Conservation (phyloP, 2,797 vertebrate species). For the Ceryle rudis region DNA sequence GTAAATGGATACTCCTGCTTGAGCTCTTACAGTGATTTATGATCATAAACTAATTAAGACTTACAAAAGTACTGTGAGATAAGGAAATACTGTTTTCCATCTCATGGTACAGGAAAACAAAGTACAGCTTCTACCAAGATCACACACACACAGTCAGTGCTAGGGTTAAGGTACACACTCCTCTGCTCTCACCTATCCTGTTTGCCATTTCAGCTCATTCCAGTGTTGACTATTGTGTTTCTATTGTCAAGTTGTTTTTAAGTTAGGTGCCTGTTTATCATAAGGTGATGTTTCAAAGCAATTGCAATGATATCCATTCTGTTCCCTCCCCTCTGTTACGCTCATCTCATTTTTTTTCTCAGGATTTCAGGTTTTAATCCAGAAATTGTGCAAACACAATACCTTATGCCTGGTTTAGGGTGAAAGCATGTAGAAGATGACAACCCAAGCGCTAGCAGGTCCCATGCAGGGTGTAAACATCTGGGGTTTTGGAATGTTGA, state of each 20-base stretch:
- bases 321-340: background rate
- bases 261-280: background rate
- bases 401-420: background rate
- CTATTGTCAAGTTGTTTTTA: background rate
- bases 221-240: background rate
- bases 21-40: background rate
- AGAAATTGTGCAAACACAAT: background rate
- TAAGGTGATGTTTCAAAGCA: background rate
- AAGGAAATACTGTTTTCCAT: background rate
- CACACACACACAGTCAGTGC: background rate
- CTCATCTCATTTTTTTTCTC: background rate
- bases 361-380: too few species aligned
- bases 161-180: background rate
- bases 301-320: background rate
- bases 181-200: background rate
- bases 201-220: background rate
- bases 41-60: constrained; percentile 5
- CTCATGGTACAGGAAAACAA: background rate
- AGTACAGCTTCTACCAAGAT: background rate
- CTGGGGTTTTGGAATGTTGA: background rate
- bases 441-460: background rate
- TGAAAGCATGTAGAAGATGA: background rate
- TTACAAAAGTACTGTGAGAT: background rate
- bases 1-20: background rate
- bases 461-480: rapidly evolving